phyloP scores from a whole-genome alignment of 2,888 invertebrate species.

The Eucera pruinosa region DNA sequence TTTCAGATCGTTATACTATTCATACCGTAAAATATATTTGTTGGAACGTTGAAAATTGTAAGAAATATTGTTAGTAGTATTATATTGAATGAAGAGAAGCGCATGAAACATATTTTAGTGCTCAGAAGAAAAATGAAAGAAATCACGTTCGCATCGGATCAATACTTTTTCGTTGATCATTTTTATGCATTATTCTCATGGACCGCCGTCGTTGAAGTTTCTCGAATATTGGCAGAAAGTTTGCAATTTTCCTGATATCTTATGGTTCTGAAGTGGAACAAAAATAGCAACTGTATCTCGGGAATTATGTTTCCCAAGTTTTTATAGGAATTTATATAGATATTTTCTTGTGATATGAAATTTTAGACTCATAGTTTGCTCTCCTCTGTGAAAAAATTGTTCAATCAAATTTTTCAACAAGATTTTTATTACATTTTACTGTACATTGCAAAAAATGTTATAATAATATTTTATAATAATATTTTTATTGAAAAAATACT shows the following conservation, averaged over 20 bases:
- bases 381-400: not conserved
- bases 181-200: not conserved
- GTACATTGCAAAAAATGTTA: too few species aligned
- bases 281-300: not conserved
- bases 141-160: not conserved
- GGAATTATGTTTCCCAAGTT: not conserved
- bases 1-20: too few species aligned
- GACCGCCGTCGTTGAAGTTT: not conserved
- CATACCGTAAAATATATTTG: too few species aligned
- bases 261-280: not conserved
- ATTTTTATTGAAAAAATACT: too few species aligned
- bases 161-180: slow-evolving; percentile 1
- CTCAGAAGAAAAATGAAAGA: not conserved
- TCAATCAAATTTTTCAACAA: not conserved
- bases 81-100: too few species aligned
- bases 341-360: not conserved
- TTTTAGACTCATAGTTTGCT: not conserved
- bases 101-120: not conserved
- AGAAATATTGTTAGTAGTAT: not conserved
- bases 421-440: too few species aligned
- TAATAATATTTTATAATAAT: too few species aligned
- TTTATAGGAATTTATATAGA: not conserved
- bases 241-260: not conserved
- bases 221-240: slow-evolving; percentile 13
- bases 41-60: too few species aligned